Base-by-base conservation (phyloP, 2,113 vertebrate genomes). In the Callopanchax toddi region DNA sequence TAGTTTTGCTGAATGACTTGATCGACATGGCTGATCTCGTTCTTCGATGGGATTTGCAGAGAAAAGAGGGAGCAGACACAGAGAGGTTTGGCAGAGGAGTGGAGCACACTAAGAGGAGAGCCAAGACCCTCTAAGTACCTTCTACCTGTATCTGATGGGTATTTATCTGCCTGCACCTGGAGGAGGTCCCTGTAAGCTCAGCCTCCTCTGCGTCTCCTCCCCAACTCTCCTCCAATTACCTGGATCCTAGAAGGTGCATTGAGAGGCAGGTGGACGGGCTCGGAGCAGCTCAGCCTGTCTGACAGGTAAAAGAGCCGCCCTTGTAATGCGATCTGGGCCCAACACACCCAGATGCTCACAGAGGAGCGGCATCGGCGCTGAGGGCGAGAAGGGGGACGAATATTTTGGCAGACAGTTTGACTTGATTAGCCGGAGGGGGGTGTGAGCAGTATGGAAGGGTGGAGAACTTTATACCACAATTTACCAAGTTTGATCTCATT, bases 61-160 rank as follows among this genome's bases (percentile, higher is more conserved):
- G 56, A 65, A 50, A 59, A 79, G 37, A 53, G 16, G 44, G 25
- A 66, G 64, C 43, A 81, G 49, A 76, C 36, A 63, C 29, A 80
- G 43, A 85, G 65, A 86, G 67, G 49, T 78, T 57, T 66, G 67
- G 77, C 71, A 78, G 86, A 83, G 85, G 66, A 72, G 75, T 63
- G 63, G 71, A 83, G 87, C 60, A 74, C 89, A 91, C 89, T 71
- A 78, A 91, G 91, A 92, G 90, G 90, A 82, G 69, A 88, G 79
- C 81, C 66, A 73, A 76, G 71, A 90, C 76, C 91, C 91, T 91
- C 91, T 83, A 78, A 92, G 92, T 91, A 25, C 20, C 72, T 73
- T 74, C 43, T 55, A 4, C 11, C 17, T 43, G 39, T 71, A 29
- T 0, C 18, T 8, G 16, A 21, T 21, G 37, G 48, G 17, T 43